Conservation (phyloP, 2,888 invertebrate genomes). For the Galerucella nymphaeae region DNA sequence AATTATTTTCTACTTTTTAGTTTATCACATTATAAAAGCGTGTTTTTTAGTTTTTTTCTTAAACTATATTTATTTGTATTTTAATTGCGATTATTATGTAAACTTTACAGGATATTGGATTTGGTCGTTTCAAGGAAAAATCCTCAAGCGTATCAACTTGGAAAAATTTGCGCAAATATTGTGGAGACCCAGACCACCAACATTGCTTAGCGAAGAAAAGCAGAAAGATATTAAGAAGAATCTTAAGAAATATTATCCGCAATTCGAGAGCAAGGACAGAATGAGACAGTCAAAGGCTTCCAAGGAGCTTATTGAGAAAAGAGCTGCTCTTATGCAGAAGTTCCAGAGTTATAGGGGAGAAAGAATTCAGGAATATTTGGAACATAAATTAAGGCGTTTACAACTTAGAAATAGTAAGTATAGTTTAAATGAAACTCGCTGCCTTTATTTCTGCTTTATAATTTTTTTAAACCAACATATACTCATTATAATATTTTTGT, state of each 20-base stretch:
- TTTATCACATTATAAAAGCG: too few species aligned
- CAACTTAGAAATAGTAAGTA: constrained; percentile 88
- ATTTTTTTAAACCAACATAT: too few species aligned
- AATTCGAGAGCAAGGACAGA: constrained; percentile 96
- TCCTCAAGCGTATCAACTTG: constrained; percentile 83
- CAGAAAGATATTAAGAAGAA: constrained; percentile 97
- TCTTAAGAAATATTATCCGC: constrained; percentile 95
- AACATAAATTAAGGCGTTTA: constrained; percentile 83
- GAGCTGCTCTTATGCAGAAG: constrained; percentile 87
- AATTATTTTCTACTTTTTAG: too few species aligned
- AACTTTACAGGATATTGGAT: constrained; percentile 87
- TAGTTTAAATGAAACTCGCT: constrained; percentile 21
- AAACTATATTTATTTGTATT: too few species aligned
- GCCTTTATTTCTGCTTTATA: too few species aligned
- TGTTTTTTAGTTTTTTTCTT: too few species aligned
- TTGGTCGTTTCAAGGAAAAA: constrained; percentile 94
- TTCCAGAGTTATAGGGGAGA: constrained; percentile 84
- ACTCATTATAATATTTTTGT: constrained; percentile 3
- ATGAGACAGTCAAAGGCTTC: constrained; percentile 92
- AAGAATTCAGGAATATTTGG: constrained; percentile 79
- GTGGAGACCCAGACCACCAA: constrained; percentile 95
- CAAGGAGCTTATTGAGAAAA: constrained; percentile 94
- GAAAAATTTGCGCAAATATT: constrained; percentile 90
- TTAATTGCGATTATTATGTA: background rate
- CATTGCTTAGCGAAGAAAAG: constrained; percentile 84